phyloP scores from a whole-genome alignment of 2,797 vertebrate genomes.

The Liasis olivaceus region DNA sequence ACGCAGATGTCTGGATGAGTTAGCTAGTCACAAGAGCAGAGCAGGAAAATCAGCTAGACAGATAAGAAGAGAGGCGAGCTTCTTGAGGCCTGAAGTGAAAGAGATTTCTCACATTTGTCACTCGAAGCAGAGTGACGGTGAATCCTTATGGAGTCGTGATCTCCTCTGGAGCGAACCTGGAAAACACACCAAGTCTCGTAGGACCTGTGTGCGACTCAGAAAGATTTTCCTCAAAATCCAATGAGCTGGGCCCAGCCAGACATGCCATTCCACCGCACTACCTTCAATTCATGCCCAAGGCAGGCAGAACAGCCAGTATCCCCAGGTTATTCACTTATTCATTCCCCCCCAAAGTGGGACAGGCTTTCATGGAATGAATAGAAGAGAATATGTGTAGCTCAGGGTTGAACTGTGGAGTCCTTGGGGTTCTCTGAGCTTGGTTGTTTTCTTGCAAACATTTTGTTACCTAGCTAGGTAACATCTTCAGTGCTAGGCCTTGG shows the following conservation, averaged over 20 bases:
- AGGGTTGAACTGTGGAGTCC: no score
- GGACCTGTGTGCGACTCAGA: neutral
- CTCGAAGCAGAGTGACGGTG: neutral
- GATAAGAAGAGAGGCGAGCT: neutral
- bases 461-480: no score
- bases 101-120: neutral
- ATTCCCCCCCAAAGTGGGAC: neutral
- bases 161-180: neutral
- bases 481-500: no score
- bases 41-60: neutral
- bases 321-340: neutral
- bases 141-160: no score
- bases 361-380: neutral
- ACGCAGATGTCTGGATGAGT: neutral
- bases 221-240: neutral
- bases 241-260: neutral
- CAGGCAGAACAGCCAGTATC: neutral
- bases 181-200: neutral
- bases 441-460: no score
- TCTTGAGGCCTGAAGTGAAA: neutral
- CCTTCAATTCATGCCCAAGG: neutral
- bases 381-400: no score
- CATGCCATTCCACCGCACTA: neutral
- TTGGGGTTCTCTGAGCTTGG: no score
- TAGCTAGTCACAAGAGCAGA: neutral